These are phyloP conservation scores for Eudemis profundana DNA, from an alignment of 2,888 invertebrate species.

Conservation along the genomic window DNA sequence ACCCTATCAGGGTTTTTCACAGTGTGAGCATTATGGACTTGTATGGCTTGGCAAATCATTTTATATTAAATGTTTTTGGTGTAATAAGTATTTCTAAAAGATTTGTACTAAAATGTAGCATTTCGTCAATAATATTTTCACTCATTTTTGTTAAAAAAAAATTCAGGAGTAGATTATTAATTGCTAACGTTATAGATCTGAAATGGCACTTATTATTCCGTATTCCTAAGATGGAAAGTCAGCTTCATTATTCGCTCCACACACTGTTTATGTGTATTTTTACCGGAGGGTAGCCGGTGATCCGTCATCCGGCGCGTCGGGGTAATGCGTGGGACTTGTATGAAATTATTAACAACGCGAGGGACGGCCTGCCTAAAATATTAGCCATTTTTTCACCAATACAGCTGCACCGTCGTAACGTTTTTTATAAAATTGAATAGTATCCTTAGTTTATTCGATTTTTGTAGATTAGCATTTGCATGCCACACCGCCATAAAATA, in stretches of 20 bases:
- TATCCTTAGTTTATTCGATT: not conserved
- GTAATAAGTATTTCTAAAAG: no score
- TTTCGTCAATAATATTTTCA: no score
- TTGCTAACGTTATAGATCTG: no score
- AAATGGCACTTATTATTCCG: conserved; percentile 20
- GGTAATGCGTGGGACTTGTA: conserved; percentile 69
- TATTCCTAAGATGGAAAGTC: conserved; percentile 27
- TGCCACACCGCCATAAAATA: no score
- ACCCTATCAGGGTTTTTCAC: no score
- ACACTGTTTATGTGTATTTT: conserved; percentile 28
- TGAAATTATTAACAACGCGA: conserved; percentile 65
- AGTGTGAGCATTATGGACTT: no score
- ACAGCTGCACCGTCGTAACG: not conserved
- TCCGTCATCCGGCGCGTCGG: conserved; percentile 64
- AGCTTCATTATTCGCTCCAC: conserved; percentile 35
- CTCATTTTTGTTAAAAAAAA: no score
- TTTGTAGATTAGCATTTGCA: no score
- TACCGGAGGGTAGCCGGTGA: conserved; percentile 52
- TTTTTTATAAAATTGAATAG: conserved; percentile 7
- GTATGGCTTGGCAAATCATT: no score
- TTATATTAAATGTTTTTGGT: no score
- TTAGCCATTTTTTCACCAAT: conserved; percentile 32
- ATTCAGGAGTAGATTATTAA: no score
- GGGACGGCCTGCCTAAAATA: conserved; percentile 41
- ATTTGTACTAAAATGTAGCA: no score